Evolutionary conservation across 2,888 invertebrate genomes (phyloP).

Genomic region (Nebria salina): DNA sequence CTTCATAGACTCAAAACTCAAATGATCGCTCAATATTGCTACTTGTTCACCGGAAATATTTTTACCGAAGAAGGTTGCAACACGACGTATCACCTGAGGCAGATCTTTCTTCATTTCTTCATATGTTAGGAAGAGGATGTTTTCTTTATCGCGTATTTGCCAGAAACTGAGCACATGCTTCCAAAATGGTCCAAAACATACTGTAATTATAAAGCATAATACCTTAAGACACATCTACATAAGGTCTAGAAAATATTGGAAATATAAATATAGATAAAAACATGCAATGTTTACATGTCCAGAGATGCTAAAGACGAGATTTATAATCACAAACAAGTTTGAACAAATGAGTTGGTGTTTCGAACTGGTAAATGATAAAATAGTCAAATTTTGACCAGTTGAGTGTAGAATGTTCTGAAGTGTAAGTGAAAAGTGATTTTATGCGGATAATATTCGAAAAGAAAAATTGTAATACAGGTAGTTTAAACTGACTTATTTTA

Average conservation of each 20-base stretch:
- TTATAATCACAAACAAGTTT: too few species aligned
- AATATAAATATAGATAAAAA: neutral
- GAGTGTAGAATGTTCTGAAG: too few species aligned
- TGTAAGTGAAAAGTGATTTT: too few species aligned
- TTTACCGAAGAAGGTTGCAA: slow-evolving; percentile 54
- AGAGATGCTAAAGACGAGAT: too few species aligned
- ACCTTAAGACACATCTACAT: neutral
- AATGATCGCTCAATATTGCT: slow-evolving; percentile 51
- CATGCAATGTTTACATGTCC: too few species aligned
- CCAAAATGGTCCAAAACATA: slow-evolving; percentile 57
- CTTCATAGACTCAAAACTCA: slow-evolving; percentile 64
- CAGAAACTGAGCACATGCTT: slow-evolving; percentile 56
- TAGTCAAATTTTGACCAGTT: too few species aligned
- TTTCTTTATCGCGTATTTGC: slow-evolving; percentile 53
- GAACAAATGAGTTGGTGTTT: too few species aligned
- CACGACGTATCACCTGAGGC: slow-evolving; percentile 52
- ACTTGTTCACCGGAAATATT: slow-evolving; percentile 52
- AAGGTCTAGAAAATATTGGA: neutral
- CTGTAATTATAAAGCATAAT: slow-evolving; percentile 50
- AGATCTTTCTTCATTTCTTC: slow-evolving; percentile 56
- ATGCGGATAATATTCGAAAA: too few species aligned
- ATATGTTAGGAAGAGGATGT: slow-evolving; percentile 56
- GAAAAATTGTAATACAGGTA: too few species aligned
- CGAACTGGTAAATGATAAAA: too few species aligned
- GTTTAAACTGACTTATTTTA: too few species aligned